A percentile compares a stretch with the other conserved stretches of the same genome.
Evolutionary conservation across 2,797 vertebrate species (phyloP).

Genomic region (Neosilurus hyrtlii): DNA sequence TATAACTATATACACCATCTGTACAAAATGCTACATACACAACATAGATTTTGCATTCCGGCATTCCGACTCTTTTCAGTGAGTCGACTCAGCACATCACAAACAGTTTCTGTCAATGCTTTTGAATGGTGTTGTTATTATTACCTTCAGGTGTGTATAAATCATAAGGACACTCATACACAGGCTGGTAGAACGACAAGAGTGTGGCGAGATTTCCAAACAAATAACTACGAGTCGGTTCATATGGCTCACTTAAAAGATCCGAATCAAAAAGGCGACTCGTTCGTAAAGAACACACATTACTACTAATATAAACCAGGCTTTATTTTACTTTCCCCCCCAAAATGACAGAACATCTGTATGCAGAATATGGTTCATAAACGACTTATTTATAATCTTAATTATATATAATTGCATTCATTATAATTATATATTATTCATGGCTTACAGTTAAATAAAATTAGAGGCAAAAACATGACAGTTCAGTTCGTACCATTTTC

Average conservation of each 20-base stretch:
- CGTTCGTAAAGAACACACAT: not conserved
- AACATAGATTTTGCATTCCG: too few species aligned
- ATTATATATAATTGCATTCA: too few species aligned
- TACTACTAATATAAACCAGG: not conserved
- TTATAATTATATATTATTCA: too few species aligned
- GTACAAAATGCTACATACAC: not conserved
- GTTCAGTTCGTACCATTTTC: constrained; percentile 72
- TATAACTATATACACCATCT: not conserved
- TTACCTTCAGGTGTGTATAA: not conserved
- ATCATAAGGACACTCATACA: not conserved
- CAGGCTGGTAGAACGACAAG: not conserved
- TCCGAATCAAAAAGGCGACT: not conserved
- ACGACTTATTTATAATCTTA: not conserved
- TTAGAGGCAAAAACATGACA: too few species aligned
- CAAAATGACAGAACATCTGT: not conserved
- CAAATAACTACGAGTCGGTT: not conserved
- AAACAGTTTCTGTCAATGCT: not conserved
- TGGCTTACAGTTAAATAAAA: not conserved
- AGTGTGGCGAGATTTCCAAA: not conserved
- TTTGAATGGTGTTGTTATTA: not conserved
- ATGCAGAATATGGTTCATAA: not conserved
- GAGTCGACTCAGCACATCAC: not conserved
- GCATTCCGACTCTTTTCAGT: not conserved
- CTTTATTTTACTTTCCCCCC: not conserved
- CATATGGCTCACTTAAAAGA: not conserved